These are phyloP conservation scores for Hylyphantes graminicola DNA, from an alignment of 1,140 invertebrate genomes.

Conservation along the genomic window DNA sequence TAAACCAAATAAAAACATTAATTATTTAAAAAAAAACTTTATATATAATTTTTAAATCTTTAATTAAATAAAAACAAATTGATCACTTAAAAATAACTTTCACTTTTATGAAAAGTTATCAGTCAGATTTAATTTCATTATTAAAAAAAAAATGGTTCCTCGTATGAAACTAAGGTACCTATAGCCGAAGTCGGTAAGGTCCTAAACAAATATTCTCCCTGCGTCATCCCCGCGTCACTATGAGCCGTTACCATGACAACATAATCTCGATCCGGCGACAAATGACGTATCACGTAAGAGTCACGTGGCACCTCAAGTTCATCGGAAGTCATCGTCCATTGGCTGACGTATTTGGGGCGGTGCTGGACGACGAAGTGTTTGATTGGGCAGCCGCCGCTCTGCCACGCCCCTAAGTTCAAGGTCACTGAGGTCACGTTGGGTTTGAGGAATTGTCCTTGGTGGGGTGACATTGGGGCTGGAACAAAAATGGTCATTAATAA, in stretches of 20 bases:
- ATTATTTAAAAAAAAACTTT: too few relatives aligned
- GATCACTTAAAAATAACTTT: too few relatives aligned
- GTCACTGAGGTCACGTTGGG: slow-evolving; percentile 69
- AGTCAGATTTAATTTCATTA: too few relatives aligned
- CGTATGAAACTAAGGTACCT: slow-evolving; percentile 5
- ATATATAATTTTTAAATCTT: too few relatives aligned
- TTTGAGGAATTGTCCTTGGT: slow-evolving; percentile 61
- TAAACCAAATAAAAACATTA: too few relatives aligned
- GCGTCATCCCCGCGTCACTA: slow-evolving; percentile 59
- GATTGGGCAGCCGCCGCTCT: slow-evolving; percentile 75
- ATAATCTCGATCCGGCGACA: slow-evolving; percentile 58
- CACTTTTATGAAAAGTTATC: too few relatives aligned
- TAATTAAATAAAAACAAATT: too few relatives aligned
- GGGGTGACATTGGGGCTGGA: slow-evolving; percentile 63
- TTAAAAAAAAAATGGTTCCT: too few relatives aligned
- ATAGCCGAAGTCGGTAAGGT: slow-evolving; percentile 28
- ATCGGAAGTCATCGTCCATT: slow-evolving; percentile 85
- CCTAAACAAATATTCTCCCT: slow-evolving; percentile 57
- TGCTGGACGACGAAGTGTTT: slow-evolving; percentile 71
- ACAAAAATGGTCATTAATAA: too few relatives aligned
- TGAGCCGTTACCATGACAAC: slow-evolving; percentile 60
- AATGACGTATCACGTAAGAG: slow-evolving; percentile 23
- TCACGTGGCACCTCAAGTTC: slow-evolving; percentile 32
- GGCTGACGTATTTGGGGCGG: slow-evolving; percentile 76
- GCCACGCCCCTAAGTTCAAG: slow-evolving; percentile 71